Evolutionary conservation across 2,797 vertebrate species (phyloP).

Genomic region (Typhlichthys eigenmanni): DNA sequence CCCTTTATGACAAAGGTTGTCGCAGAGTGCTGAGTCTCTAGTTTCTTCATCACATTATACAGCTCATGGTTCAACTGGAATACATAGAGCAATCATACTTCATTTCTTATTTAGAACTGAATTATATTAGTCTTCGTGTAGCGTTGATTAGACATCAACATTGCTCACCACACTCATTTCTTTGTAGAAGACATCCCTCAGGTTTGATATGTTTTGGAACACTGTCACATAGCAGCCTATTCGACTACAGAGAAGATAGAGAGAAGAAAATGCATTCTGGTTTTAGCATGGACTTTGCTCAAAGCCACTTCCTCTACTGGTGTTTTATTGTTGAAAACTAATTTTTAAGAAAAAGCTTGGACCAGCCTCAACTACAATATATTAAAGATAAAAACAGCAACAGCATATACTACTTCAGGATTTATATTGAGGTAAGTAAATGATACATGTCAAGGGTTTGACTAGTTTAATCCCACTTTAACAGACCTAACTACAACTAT

Average conservation of each 20-base stretch:
- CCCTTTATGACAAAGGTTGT: constrained; percentile 92
- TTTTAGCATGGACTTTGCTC: too few relatives aligned
- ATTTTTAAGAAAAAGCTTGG: too few relatives aligned
- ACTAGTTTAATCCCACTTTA: too few relatives aligned
- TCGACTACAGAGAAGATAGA: constrained; percentile 75
- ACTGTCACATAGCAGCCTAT: constrained; percentile 92
- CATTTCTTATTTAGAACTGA: background rate
- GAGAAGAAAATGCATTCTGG: background rate
- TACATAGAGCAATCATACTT: background rate
- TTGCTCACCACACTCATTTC: constrained; percentile 92
- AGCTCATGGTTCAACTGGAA: constrained; percentile 89
- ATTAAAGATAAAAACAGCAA: too few relatives aligned
- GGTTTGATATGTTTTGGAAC: constrained; percentile 93
- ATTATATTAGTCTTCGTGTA: background rate
- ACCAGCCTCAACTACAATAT: too few relatives aligned
- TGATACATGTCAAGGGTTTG: too few relatives aligned
- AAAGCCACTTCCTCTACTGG: too few relatives aligned
- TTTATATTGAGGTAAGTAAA: background rate
- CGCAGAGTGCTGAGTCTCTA: constrained; percentile 91
- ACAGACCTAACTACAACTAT: background rate
- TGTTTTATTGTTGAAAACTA: too few relatives aligned
- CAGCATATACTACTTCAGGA: too few relatives aligned
- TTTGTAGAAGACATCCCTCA: constrained; percentile 93
- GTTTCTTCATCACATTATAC: constrained; percentile 92
- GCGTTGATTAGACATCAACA: background rate